Base-by-base conservation (phyloP, 2,888 invertebrate genomes). In the Endomychus coccineus region DNA sequence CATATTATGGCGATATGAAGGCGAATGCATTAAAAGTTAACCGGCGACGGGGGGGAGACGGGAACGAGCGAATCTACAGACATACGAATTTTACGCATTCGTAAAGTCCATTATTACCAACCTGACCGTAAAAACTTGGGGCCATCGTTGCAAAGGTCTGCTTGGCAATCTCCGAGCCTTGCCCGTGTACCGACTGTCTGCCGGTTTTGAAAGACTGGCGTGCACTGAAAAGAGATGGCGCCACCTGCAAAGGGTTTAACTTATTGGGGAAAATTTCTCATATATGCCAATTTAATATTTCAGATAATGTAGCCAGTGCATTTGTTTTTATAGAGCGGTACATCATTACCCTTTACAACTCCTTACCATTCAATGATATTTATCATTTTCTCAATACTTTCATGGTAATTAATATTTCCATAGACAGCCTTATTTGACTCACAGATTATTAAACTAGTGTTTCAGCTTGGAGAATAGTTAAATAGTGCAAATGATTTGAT, bases 221-320 rank as follows among this genome's bases (percentile, higher is more conserved):
- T 19, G 21, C 21, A n/a, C n/a, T 19, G 21, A 19, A 19, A 19
- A 25, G 27, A 9, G 27, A 25, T 6, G 11, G 27, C 5, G 6
- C 10, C 11, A 9, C 7, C 7, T 9, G 27, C 9, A 10, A 25
- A 25, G 27, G 11, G 27, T 25, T 25, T 6, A 25, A 25, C 9
- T 25, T 25, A 25, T 25, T 11, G 27, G 27, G 27, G 27, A 13
- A 7, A 36, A 43, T 43, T 41, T 37, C 43, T 43, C 43, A 43
- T 43, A 42, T 42, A 43, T 41, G 43, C 35, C 43, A 39, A 43
- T 43, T 43, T 43, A 43, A 43, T 43, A 43, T 43, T 43, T 43
- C 43, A 43, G 43, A 43, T 43, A 43, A 40, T 35, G 33, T 30
- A 32, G 36, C 22, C 16, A 28, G n/a, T 24, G 17, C 29, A 21